Base-by-base conservation (phyloP, 2,888 invertebrate genomes). In the Diarsia dahlii region DNA sequence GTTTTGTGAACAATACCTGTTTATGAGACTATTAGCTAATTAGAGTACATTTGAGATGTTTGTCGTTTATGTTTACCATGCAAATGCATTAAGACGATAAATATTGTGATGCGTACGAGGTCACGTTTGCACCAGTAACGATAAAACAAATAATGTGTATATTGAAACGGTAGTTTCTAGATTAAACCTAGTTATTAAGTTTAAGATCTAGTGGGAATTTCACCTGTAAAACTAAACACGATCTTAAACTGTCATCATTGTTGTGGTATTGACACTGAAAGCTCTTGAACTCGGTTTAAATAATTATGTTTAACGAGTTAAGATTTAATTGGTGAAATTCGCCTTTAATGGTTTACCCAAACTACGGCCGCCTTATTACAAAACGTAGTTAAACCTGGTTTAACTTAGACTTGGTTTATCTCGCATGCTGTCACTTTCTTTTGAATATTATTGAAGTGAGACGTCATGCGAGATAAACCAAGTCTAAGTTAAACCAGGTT, bases 1-100 rank as follows among this genome's bases (percentile, higher is more conserved):
- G 45, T 39, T 18, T 10, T 58, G 48, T 71, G 20, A 82, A 70
- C 46, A 73, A 79, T 75, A 39, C 60, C 52, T 86, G 34, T 60
- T 70, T 74, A 28, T 65, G 20, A 72, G 70, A 52, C 66, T 62
- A 71, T 74, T 84, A 76, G 13, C 48, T 70, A 65, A 80, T 87
- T 62, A 74, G 23, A 74, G 76, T 80, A 80, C 64, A 80, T 86
- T 86, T 80, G 12, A 34, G 15, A 80, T 87, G 56, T 84, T 80
- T 80, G 71, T 62, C 34, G 28, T 74, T 71, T 56, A 66, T 74
- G 48, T 74, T 74, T 70, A 80, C 84, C 54, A 58, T 73, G 54
- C 67, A 79, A 86, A 86, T 86, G 63, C 23, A 48, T 5, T 52
- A 28, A 74, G 52, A 74, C 65, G 34, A 72, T 70, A 74, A 71